A percentile compares a stretch with the other conserved stretches of the same genome.
phyloP scores from a whole-genome alignment of 2,113 vertebrate genomes.

The Pseudorhombus dupliciocellatus region DNA sequence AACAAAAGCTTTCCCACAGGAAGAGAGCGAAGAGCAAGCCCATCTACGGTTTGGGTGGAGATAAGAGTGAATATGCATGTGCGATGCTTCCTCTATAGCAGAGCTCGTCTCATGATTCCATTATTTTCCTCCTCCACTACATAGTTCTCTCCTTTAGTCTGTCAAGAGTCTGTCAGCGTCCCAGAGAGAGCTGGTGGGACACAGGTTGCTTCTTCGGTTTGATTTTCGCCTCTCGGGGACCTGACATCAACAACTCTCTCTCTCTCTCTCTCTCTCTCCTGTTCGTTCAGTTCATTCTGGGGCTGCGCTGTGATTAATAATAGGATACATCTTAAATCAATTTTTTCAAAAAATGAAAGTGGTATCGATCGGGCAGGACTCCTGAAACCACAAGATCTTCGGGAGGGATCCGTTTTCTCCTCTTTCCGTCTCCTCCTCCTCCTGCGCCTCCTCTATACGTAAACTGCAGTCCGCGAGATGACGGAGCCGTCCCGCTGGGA shows the following conservation, averaged over 20 bases:
- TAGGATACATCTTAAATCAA: conserved; percentile 65
- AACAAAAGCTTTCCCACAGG: conserved; percentile 52
- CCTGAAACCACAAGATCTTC: conserved; percentile 48
- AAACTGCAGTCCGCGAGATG: conserved; percentile 90
- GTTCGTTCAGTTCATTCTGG: conserved; percentile 44
- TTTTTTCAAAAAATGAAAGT: conserved; percentile 71
- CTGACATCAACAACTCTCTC: neutral
- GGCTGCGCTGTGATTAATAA: conserved; percentile 64
- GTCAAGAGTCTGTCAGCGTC: conserved; percentile 64
- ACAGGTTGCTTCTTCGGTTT: conserved; percentile 53
- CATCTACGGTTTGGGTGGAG: conserved; percentile 41
- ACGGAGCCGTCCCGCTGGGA: conserved; percentile 91
- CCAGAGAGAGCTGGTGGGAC: conserved; percentile 45
- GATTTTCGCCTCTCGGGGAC: conserved; percentile 48
- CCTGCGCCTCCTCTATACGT: conserved; percentile 80
- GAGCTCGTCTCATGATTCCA: conserved; percentile 44
- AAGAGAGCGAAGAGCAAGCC: conserved; percentile 32
- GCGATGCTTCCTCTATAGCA: conserved; percentile 36
- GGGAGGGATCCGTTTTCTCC: conserved; percentile 26
- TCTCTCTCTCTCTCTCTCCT: conserved; percentile 20
- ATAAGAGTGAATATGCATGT: conserved; percentile 59
- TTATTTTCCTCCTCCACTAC: conserved; percentile 39
- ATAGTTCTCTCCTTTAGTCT: conserved; percentile 49
- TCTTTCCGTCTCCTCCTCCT: conserved; percentile 1
- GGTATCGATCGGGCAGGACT: conserved; percentile 45